Evolutionary conservation across 2,797 vertebrate genomes (phyloP).

Genomic region (Falco naumanni): DNA sequence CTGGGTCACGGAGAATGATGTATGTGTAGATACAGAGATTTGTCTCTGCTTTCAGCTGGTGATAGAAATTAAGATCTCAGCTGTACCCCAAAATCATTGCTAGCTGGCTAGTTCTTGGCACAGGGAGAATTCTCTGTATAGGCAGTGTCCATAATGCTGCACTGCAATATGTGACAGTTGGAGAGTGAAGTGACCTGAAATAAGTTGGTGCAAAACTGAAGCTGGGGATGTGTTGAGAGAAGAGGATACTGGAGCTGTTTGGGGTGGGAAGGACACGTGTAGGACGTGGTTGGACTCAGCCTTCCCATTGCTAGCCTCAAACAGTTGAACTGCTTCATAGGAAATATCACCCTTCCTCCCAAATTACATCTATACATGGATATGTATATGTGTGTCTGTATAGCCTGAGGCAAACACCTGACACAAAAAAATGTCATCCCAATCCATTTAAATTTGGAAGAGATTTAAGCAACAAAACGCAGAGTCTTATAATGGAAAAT

Average conservation of each 20-base stretch:
- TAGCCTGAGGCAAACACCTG: background rate
- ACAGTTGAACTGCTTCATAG: background rate
- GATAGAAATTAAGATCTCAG: background rate
- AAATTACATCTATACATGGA: background rate
- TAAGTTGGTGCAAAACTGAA: background rate
- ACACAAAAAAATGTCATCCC: background rate
- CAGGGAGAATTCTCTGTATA: background rate
- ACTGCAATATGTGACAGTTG: background rate
- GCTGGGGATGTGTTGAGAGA: background rate
- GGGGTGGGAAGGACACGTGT: accelerated
- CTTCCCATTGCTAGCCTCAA: background rate
- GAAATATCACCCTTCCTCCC: background rate
- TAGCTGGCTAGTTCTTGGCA: background rate
- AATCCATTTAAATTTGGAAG: background rate
- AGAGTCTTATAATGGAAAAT: background rate
- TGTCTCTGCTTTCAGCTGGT: background rate
- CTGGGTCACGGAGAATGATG: background rate
- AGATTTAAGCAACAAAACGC: background rate
- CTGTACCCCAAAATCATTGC: background rate
- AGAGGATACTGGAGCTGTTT: background rate
- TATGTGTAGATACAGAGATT: background rate
- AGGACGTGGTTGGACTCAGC: accelerated
- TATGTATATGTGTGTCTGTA: accelerated
- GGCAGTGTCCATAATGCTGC: background rate
- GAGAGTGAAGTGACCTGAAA: background rate